These are phyloP conservation scores for Percina caprodes DNA, from an alignment of 2,113 vertebrate species.

Conservation along the genomic window DNA sequence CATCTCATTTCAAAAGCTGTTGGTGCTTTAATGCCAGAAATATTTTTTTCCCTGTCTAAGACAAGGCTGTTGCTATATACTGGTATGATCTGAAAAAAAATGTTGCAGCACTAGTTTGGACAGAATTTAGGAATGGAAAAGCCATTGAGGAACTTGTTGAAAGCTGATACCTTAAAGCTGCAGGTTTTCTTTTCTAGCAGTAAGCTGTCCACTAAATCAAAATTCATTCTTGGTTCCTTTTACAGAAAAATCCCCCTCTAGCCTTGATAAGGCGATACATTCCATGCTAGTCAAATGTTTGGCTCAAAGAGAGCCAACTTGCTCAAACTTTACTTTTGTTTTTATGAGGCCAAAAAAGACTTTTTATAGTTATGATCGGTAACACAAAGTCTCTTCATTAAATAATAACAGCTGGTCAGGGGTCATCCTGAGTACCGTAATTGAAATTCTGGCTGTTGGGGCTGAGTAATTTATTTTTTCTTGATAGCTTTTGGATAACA, in stretches of 20 bases:
- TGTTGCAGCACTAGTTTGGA: background rate
- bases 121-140: conserved; percentile 16
- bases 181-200: conserved; percentile 1
- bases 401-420: conserved; percentile 1
- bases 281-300: conserved; percentile 19
- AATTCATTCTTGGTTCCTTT: conserved; percentile 34
- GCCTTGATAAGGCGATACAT: background rate
- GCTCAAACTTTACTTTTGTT: background rate
- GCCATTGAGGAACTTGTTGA: background rate
- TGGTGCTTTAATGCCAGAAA: background rate
- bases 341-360: background rate
- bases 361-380: background rate
- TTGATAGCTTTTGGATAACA: background rate
- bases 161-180: conserved; percentile 1
- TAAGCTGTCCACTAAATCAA: conserved; percentile 29
- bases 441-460: background rate
- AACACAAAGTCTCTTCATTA: background rate
- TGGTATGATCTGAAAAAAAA: background rate
- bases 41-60: background rate
- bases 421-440: background rate
- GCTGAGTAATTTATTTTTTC: background rate
- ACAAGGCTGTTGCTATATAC: background rate
- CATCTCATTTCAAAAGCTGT: background rate
- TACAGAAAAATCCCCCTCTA: background rate
- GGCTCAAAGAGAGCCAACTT: background rate